Conservation (phyloP, 2,797 vertebrate genomes). For the Discoglossus pictus region DNA sequence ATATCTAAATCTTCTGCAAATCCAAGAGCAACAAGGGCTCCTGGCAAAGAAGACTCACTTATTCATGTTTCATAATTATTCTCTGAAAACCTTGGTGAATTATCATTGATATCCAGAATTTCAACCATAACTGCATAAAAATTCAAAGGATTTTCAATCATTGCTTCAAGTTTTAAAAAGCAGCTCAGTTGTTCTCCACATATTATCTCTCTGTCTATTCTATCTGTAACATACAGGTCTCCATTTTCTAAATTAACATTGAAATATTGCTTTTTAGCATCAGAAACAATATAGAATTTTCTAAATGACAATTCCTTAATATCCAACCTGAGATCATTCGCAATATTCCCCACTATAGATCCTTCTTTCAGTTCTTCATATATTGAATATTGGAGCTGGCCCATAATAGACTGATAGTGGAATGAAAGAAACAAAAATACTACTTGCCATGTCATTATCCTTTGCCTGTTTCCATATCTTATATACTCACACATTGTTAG, state of each 20-base stretch:
- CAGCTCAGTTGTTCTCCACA: slow-evolving; percentile 55
- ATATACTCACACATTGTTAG: too few relatives aligned
- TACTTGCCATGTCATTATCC: slow-evolving; percentile 25
- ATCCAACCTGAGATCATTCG: slow-evolving; percentile 51
- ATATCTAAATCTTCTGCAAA: slow-evolving; percentile 60
- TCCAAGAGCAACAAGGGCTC: slow-evolving; percentile 58
- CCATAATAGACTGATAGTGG: background rate
- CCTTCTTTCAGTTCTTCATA: slow-evolving; percentile 65
- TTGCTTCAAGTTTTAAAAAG: slow-evolving; percentile 54
- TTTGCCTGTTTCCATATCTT: too few relatives aligned
- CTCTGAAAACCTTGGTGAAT: slow-evolving; percentile 55
- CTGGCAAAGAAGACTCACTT: slow-evolving; percentile 46
- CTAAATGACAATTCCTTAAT: slow-evolving; percentile 21
- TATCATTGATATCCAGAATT: slow-evolving; percentile 64
- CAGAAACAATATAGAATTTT: slow-evolving; percentile 22
- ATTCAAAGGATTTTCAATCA: slow-evolving; percentile 57
- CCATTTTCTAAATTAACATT: slow-evolving; percentile 41
- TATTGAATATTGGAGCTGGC: slow-evolving; percentile 65
- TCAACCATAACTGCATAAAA: slow-evolving; percentile 58
- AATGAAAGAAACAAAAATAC: background rate
- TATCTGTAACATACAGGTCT: slow-evolving; percentile 56
- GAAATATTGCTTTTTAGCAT: slow-evolving; percentile 30
- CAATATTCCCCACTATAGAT: slow-evolving; percentile 49
- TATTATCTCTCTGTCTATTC: slow-evolving; percentile 58
- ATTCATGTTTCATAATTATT: slow-evolving; percentile 56